Conservation (phyloP, 2,797 vertebrate species). For the Diplodus sargus region DNA sequence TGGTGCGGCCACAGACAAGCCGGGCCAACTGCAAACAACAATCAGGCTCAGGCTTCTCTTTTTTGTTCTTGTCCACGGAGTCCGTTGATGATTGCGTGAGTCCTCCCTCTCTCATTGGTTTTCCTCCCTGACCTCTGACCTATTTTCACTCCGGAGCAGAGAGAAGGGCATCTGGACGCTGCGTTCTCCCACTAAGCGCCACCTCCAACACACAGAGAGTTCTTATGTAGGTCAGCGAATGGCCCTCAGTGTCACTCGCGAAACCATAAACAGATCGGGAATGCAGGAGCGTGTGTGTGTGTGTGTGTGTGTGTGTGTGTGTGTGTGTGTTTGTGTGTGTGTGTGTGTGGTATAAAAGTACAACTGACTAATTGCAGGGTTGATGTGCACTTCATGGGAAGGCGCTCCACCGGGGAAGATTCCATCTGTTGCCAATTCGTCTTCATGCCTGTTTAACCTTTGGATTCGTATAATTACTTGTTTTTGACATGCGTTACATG, state of each 20-base stretch:
- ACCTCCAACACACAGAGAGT: conserved; percentile 48
- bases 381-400: conserved; percentile 70
- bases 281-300: conserved; percentile 23
- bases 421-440: conserved; percentile 77
- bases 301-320: conserved; percentile 33
- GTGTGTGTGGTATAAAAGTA: conserved; percentile 34
- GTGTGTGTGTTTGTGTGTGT: conserved; percentile 34
- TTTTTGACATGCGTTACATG: conserved; percentile 50
- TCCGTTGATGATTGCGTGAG: conserved; percentile 60
- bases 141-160: conserved; percentile 63
- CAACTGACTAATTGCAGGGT: conserved; percentile 69
- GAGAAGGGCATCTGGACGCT: conserved; percentile 73
- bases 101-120: conserved; percentile 55
- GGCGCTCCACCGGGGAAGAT: conserved; percentile 61
- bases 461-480: conserved; percentile 54
- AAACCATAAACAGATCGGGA: conserved; percentile 64
- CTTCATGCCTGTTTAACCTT: conserved; percentile 67
- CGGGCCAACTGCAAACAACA: conserved; percentile 49
- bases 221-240: conserved; percentile 81
- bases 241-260: conserved; percentile 66
- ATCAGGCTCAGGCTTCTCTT: conserved; percentile 7
- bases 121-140: conserved; percentile 75
- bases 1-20: conserved; percentile 39
- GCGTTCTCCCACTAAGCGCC: conserved; percentile 56
- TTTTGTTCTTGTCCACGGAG: conserved; percentile 63